A percentile compares a stretch with the other conserved stretches of the same genome.
Conservation (phyloP, 2,888 invertebrate genomes). For the Oxyscelio sp. region DNA sequence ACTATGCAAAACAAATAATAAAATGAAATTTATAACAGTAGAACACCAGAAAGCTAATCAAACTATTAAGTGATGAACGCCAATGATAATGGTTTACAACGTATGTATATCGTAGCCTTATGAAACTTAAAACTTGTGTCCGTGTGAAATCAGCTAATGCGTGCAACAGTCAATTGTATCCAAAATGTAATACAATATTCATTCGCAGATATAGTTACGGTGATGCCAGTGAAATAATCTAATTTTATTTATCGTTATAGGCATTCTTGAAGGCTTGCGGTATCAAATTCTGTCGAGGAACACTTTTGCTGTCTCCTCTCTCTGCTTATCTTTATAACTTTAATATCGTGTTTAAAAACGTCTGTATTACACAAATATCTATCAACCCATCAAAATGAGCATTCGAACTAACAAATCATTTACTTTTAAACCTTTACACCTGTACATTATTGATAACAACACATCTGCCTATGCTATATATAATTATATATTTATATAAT, state of each 20-base stretch:
- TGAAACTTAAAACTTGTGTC: constrained; percentile 57
- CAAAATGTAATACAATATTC: constrained; percentile 65
- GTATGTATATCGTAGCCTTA: constrained; percentile 63
- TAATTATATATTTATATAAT: constrained; percentile 57
- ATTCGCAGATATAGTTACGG: constrained; percentile 61
- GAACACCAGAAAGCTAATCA: no score
- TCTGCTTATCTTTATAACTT: constrained; percentile 66
- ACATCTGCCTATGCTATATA: constrained; percentile 67
- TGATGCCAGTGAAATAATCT: constrained; percentile 72
- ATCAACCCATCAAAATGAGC: constrained; percentile 68
- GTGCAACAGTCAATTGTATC: constrained; percentile 74
- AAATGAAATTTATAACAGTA: no score
- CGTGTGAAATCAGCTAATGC: constrained; percentile 62
- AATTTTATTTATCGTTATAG: constrained; percentile 76
- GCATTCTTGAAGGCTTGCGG: constrained; percentile 79
- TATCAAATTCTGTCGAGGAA: constrained; percentile 76
- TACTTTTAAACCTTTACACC: constrained; percentile 70
- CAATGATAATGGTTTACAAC: no score
- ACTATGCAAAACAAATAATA: no score
- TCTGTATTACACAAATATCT: constrained; percentile 70
- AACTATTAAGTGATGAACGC: no score
- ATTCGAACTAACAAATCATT: constrained; percentile 58
- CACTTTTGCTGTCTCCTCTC: constrained; percentile 57
- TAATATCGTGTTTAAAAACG: constrained; percentile 70
- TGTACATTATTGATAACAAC: constrained; percentile 76